Evolutionary conservation across 2,888 invertebrate species (phyloP).

Genomic region (Mesorhabditis belari): DNA sequence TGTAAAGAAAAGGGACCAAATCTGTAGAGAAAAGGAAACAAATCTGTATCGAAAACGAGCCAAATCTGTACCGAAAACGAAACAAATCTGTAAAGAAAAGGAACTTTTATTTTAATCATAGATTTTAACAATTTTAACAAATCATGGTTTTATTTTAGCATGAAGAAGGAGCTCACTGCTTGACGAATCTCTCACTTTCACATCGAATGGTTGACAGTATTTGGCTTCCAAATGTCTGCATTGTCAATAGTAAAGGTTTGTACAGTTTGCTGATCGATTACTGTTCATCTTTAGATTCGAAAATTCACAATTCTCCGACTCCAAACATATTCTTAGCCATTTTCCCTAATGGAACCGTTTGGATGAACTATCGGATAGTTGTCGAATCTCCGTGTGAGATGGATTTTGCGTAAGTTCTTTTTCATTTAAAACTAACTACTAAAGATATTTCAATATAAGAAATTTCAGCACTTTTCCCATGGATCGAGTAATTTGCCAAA

Average conservation of each 20-base stretch:
- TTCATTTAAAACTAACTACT: neutral
- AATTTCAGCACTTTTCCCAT: slow-evolving; percentile 35
- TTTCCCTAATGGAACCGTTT: slow-evolving; percentile 51
- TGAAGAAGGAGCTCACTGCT: slow-evolving; percentile 50
- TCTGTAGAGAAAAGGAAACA: too few species aligned
- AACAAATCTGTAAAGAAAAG: neutral
- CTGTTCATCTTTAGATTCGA: slow-evolving; percentile 18
- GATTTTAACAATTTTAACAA: neutral
- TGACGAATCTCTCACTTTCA: slow-evolving; percentile 49
- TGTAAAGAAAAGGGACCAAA: too few species aligned
- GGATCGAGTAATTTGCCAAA: slow-evolving; percentile 49
- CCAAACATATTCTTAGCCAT: slow-evolving; percentile 52
- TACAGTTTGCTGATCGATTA: neutral
- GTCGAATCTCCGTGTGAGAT: slow-evolving; percentile 52
- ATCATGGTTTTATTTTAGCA: slow-evolving; percentile 21
- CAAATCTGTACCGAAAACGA: too few species aligned
- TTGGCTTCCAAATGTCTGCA: slow-evolving; percentile 51
- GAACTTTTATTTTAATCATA: too few species aligned
- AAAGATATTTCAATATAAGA: neutral
- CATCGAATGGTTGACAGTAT: slow-evolving; percentile 47
- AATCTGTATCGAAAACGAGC: too few species aligned
- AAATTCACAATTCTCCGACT: slow-evolving; percentile 48
- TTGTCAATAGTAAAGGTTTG: slow-evolving; percentile 35
- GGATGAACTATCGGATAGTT: slow-evolving; percentile 44
- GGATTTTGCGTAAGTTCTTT: slow-evolving; percentile 37